These are phyloP conservation scores for Neodon shergylaensis DNA, from an alignment of 2,113 vertebrate species.

Conservation along the genomic window DNA sequence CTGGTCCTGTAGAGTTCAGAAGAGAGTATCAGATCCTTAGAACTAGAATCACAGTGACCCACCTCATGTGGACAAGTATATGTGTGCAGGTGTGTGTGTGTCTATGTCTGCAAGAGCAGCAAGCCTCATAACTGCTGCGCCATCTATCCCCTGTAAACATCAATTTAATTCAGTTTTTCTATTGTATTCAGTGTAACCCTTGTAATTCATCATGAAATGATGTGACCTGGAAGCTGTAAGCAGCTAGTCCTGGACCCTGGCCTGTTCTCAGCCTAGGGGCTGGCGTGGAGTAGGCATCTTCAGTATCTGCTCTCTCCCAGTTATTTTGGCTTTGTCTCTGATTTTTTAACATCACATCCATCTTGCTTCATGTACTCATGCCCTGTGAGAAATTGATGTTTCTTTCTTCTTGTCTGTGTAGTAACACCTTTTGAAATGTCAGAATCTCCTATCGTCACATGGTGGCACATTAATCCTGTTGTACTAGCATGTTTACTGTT, in stretches of 20 bases:
- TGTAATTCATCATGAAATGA: neutral
- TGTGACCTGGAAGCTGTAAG: neutral
- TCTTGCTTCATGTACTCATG: neutral
- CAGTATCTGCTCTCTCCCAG: neutral
- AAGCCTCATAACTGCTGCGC: neutral
- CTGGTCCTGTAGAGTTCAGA: neutral
- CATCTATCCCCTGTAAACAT: neutral
- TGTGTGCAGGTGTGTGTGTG: neutral
- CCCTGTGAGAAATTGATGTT: slow-evolving; percentile 6
- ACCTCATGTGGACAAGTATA: neutral
- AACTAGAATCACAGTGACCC: neutral
- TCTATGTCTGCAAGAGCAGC: neutral
- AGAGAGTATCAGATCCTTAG: neutral
- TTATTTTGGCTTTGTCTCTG: slow-evolving; percentile 6
- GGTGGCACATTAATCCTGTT: neutral
- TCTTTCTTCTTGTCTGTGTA: slow-evolving; percentile 54
- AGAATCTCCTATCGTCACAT: slow-evolving; percentile 36
- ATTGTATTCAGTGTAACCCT: neutral
- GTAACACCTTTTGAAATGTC: slow-evolving; percentile 73
- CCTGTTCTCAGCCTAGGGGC: neutral
- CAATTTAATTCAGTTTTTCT: slow-evolving; percentile 15
- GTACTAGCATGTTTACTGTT: slow-evolving; percentile 59
- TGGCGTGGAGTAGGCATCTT: neutral
- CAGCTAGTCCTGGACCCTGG: neutral
- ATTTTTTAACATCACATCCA: neutral